Evolutionary conservation across 1,140 invertebrate species (phyloP), one percentile per base, ranked within the genome.

Genomic region (Zaprionus lachaisei): DNA sequence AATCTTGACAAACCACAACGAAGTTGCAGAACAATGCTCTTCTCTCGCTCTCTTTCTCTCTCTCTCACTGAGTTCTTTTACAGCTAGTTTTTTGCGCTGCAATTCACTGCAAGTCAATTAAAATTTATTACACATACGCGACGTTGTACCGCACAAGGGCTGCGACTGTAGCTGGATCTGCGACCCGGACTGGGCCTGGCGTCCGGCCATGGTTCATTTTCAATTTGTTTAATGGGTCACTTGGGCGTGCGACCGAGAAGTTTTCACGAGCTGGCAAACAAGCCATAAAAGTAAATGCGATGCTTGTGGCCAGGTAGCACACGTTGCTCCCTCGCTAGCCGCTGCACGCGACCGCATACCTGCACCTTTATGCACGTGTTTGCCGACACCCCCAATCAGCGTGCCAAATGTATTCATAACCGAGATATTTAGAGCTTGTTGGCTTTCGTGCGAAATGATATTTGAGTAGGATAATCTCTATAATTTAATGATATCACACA

Each of bases 181-280:
- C 15, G 4, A 34, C 31, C 9, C 9, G 9, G 9, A 34, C 31
- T 34, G 31, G 31, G 31, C 31, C 31, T 34, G 31, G 31, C n/a
- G 41, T 44, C 41, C 41, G 41, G 31, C 17, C 37, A 60, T 47
- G 58, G 62, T 84, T 81, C 78, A 84, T 79, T 87, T 87, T 87
- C 84, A 90, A 87, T 87, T 87, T 72, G 84, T 82, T 85, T 90
- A 90, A 91, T 90, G 82, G 85, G 81, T 90, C 85, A 90, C 85
- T 90, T 82, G 85, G 85, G 86, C 55, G 63, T 73, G 75, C 72
- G 75, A 69, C n/a, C 62, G 74, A 72, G 84, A 87, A 84, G 62
- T 84, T 87, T 87, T 84, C 81, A 90, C 63, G 81, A 79, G 81
- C 81, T 87, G 81, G 61, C 84, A 70, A 87, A 84, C 81, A 90